phyloP scores from a whole-genome alignment of 2,888 invertebrate genomes.

The Carabus problematicus region DNA sequence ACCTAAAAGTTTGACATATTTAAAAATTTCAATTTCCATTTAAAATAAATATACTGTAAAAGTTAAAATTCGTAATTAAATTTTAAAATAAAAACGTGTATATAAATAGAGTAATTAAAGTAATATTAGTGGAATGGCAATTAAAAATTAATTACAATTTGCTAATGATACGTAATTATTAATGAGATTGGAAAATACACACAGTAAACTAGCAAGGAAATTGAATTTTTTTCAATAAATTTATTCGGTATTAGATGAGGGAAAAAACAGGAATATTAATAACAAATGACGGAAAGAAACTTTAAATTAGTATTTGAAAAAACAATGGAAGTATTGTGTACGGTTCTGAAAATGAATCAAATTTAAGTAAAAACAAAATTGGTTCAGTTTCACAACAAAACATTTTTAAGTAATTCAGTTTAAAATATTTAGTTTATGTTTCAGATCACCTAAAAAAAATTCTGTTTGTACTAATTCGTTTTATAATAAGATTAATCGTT shows the following conservation, averaged over 20 bases:
- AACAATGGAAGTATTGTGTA: neutral
- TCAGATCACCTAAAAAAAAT: too few relatives aligned
- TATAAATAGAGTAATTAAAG: slow-evolving; percentile 21
- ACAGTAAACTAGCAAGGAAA: neutral
- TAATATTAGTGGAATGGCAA: slow-evolving; percentile 19
- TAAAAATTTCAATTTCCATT: slow-evolving; percentile 1
- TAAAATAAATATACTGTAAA: too few relatives aligned
- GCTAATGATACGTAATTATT: neutral
- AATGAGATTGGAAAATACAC: neutral
- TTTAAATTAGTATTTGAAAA: too few relatives aligned
- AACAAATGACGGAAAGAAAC: neutral
- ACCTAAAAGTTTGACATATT: neutral
- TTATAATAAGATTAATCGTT: too few relatives aligned
- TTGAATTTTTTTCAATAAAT: too few relatives aligned
- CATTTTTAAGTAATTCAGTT: too few relatives aligned
- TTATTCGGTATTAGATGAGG: too few relatives aligned
- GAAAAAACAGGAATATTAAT: neutral
- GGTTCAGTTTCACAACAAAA: too few relatives aligned
- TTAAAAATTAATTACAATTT: slow-evolving; percentile 28
- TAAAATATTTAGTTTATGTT: too few relatives aligned
- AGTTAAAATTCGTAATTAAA: too few relatives aligned
- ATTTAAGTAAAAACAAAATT: too few relatives aligned
- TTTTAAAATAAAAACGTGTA: slow-evolving; percentile 3
- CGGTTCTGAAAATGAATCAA: neutral
- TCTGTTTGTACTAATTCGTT: too few relatives aligned